Base-by-base conservation (phyloP, 1,140 invertebrate genomes). In the Drosophila quadrilineata region DNA sequence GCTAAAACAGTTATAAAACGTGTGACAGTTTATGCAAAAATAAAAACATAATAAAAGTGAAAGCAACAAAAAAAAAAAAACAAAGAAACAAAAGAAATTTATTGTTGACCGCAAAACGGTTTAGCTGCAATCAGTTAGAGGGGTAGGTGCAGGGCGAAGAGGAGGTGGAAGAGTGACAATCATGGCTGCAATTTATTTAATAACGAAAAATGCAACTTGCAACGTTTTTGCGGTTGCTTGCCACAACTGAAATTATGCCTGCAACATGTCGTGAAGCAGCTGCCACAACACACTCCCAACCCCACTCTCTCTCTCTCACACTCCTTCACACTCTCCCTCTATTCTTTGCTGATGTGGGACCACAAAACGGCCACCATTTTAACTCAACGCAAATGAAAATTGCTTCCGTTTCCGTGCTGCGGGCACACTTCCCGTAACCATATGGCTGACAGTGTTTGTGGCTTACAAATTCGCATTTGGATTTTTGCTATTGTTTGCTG, bases 361-460 rank as follows among this genome's bases (percentile, higher is more conserved):
- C 70, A 64, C 52, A 69, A 66, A n/a, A 71, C 64, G 52, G 67
- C 69, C 69, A 63, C 62, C 70, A 85, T 69, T 73, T 59, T 50
- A 85, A 67, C 79, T 84, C 65, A 66, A 84, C 79, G 65, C 74
- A 85, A 84, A 84, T 85, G 79, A 85, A 85, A 85, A 85, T 85
- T 85, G 79, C 80, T 86, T 85, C 79, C 79, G 79, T 52, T 85
- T 85, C 67, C 71, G 67, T 60, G 58, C 53, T 65, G 50, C 53
- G 53, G n/a, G 24, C 48, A 53, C 41, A 59, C 52, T 65, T 73
- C 79, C 79, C n/a, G n/a, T n/a, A n/a, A n/a, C n/a, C n/a, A n/a
- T n/a, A n/a, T n/a, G n/a, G n/a, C n/a, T n/a, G n/a, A n/a, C n/a
- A n/a, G n/a, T n/a, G n/a, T n/a, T n/a, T n/a, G 79, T 52, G 58